Evolutionary conservation across 1,140 invertebrate genomes (phyloP).

Genomic region (Spodoptera frugiperda): DNA sequence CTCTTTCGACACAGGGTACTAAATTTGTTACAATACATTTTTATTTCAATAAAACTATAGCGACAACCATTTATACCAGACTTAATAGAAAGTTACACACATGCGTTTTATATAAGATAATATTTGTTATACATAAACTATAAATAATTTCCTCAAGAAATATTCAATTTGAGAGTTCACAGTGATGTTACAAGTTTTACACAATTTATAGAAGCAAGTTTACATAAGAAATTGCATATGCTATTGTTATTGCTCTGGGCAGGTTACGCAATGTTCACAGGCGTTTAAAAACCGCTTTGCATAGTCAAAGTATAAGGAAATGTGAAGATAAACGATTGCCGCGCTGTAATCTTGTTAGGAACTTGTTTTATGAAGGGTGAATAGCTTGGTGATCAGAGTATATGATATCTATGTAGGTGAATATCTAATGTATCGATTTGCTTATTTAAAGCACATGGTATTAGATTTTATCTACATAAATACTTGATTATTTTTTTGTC

Average conservation of each 20-base stretch:
- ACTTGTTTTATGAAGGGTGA: background rate
- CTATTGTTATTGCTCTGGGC: slow-evolving; percentile 1
- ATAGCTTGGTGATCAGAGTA: background rate
- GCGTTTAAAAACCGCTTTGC: slow-evolving; percentile 34
- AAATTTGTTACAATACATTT: too few species aligned
- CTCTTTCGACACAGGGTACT: too few species aligned
- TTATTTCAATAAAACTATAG: too few species aligned
- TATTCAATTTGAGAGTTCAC: background rate
- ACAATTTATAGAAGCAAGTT: slow-evolving; percentile 11
- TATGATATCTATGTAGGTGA: too few species aligned
- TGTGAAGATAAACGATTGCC: slow-evolving; percentile 5
- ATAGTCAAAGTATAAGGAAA: slow-evolving; percentile 21
- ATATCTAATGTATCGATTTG: too few species aligned
- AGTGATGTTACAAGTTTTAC: slow-evolving; percentile 4
- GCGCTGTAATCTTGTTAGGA: slow-evolving; percentile 8
- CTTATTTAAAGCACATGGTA: too few species aligned
- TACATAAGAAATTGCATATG: slow-evolving; percentile 19
- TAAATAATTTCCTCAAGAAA: background rate
- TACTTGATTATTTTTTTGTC: too few species aligned
- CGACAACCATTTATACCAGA: too few species aligned
- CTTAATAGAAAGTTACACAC: too few species aligned
- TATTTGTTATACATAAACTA: too few species aligned
- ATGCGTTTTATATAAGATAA: too few species aligned
- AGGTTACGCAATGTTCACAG: slow-evolving; percentile 3
- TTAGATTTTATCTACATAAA: too few species aligned